Conservation (phyloP, 2,113 vertebrate genomes). For the Fukomys damarensis region DNA sequence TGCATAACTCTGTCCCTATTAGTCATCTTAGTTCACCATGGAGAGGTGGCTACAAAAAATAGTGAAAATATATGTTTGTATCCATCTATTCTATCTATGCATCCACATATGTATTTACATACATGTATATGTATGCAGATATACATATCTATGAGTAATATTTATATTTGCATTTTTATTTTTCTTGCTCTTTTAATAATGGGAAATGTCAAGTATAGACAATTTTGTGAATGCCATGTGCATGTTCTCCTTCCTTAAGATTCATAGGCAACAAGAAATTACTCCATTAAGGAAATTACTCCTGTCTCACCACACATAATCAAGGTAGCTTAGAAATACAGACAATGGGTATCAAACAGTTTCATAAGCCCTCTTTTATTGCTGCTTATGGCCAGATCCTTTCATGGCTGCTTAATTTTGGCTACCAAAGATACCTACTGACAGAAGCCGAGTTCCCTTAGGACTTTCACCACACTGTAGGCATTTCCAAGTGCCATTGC, state of each 20-base stretch:
- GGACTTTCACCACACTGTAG: constrained; percentile 80
- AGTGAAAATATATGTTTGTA: background rate
- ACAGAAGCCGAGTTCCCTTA: constrained; percentile 78
- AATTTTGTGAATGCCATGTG: background rate
- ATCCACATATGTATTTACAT: background rate
- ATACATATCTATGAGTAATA: background rate
- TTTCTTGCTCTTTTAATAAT: background rate
- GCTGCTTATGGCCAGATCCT: background rate
- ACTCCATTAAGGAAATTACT: background rate
- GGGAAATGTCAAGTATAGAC: background rate
- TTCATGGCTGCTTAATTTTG: constrained; percentile 77
- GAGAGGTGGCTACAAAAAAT: background rate
- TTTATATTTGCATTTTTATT: background rate
- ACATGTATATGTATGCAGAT: background rate
- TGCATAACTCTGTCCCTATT: background rate
- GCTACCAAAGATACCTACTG: constrained; percentile 83
- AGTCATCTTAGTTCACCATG: background rate
- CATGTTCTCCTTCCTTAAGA: background rate
- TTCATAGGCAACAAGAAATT: background rate
- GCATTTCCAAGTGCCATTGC: background rate
- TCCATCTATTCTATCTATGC: background rate
- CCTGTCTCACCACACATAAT: background rate
- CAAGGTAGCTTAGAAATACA: constrained; percentile 3
- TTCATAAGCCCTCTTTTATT: background rate
- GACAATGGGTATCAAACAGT: background rate